phyloP scores from a whole-genome alignment of 1,140 invertebrate genomes.

The Metopolophium dirhodum region DNA sequence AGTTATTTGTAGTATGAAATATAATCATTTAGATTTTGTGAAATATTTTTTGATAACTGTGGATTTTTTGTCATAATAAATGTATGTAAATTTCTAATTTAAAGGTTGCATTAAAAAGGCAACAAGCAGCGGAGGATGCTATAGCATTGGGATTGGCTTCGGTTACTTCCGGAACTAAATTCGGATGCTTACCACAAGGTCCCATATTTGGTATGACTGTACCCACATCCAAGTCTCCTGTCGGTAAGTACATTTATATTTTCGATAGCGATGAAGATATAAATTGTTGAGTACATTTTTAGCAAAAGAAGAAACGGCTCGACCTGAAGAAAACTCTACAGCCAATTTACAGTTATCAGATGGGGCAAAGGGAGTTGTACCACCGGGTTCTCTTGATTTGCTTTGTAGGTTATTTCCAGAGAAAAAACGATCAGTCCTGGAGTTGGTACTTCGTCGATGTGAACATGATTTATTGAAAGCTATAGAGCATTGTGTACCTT shows the following conservation, averaged over 20 bases:
- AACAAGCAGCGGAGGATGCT: slow-evolving; percentile 96
- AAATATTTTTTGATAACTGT: background rate
- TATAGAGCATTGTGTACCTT: slow-evolving; percentile 69
- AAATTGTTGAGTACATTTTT: background rate
- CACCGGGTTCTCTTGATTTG: slow-evolving; percentile 75
- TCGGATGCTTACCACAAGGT: slow-evolving; percentile 85
- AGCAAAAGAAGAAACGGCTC: slow-evolving; percentile 38
- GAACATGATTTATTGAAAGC: slow-evolving; percentile 84
- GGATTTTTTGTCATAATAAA: background rate
- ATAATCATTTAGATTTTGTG: background rate
- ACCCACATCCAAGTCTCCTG: slow-evolving; percentile 44
- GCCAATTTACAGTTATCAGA: background rate
- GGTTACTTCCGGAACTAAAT: slow-evolving; percentile 82
- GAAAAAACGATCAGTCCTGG: slow-evolving; percentile 84
- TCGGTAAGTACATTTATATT: background rate
- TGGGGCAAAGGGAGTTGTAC: background rate
- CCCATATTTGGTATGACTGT: slow-evolving; percentile 83
- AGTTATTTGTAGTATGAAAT: background rate
- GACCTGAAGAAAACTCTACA: background rate
- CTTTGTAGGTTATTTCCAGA: slow-evolving; percentile 84
- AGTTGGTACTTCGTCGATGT: slow-evolving; percentile 84
- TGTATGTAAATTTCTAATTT: background rate
- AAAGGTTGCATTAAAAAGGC: slow-evolving; percentile 94
- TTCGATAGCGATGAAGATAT: background rate
- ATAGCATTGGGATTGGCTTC: slow-evolving; percentile 91